Conservation (phyloP, 2,113 vertebrate species). For the Alligator sinensis region DNA sequence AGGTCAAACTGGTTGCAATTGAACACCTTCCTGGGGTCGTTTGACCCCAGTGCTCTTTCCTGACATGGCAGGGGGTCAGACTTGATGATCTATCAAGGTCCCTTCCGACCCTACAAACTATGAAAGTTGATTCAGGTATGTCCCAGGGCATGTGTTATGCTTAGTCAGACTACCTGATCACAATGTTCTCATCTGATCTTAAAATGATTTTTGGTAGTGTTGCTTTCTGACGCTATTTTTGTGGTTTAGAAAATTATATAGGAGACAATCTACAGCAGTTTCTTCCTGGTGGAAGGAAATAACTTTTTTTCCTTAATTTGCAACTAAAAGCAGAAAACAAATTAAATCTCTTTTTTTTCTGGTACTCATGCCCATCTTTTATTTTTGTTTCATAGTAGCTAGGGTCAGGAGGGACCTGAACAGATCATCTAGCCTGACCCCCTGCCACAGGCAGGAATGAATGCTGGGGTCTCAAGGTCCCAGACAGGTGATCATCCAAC, state of each 20-base stretch:
- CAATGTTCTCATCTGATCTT: background rate
- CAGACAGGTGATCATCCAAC: no score
- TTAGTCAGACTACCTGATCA: background rate
- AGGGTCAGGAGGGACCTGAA: no score
- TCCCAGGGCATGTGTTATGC: background rate
- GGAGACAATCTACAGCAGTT: constrained; percentile 6
- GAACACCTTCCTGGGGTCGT: background rate
- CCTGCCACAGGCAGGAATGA: no score
- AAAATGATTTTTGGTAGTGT: background rate
- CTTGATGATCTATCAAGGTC: background rate
- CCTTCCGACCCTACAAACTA: background rate
- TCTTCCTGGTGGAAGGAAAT: background rate
- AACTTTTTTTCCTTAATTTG: background rate
- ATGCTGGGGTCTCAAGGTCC: no score
- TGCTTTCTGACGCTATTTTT: background rate
- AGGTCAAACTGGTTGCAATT: background rate
- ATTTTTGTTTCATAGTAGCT: background rate
- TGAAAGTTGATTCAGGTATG: background rate
- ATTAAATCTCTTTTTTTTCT: background rate
- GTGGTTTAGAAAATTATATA: background rate
- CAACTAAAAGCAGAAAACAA: background rate
- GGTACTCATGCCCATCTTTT: background rate
- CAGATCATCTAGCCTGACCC: no score
- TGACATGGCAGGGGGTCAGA: background rate
- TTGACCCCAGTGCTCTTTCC: background rate